A percentile compares a stretch with the other conserved stretches of the same genome.
These are phyloP conservation scores for Neogale vison DNA, from an alignment of 2,113 vertebrate genomes.

Conservation along the genomic window DNA sequence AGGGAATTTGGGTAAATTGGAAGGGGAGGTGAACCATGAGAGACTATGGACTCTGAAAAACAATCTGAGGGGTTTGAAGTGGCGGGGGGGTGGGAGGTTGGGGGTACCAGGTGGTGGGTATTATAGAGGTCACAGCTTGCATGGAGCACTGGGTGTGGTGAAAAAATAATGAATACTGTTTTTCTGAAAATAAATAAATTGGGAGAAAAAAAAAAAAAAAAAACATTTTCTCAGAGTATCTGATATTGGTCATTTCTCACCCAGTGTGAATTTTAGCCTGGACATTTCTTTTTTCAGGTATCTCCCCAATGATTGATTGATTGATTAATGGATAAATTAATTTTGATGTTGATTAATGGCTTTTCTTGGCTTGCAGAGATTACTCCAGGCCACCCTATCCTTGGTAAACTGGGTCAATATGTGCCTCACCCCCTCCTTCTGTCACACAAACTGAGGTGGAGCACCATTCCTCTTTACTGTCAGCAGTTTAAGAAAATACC, in stretches of 20 bases:
- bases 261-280: neutral
- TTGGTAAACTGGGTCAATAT: neutral
- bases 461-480: neutral
- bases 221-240: neutral
- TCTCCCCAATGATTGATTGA: neutral
- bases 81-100: no score
- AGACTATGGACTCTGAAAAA: no score
- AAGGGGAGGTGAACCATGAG: no score
- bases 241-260: neutral
- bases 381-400: neutral
- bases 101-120: no score
- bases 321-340: neutral
- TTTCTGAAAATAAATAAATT: no score
- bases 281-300: neutral
- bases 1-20: no score
- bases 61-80: no score
- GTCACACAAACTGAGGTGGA: neutral
- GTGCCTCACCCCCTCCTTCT: neutral
- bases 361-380: slow-evolving; percentile 1
- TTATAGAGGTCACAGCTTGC: no score
- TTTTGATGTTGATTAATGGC: neutral
- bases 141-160: no score
- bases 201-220: no score
- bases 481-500: neutral
- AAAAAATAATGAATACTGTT: no score